Conservation (phyloP, 1,140 invertebrate species). For the Drosophila santomea region DNA sequence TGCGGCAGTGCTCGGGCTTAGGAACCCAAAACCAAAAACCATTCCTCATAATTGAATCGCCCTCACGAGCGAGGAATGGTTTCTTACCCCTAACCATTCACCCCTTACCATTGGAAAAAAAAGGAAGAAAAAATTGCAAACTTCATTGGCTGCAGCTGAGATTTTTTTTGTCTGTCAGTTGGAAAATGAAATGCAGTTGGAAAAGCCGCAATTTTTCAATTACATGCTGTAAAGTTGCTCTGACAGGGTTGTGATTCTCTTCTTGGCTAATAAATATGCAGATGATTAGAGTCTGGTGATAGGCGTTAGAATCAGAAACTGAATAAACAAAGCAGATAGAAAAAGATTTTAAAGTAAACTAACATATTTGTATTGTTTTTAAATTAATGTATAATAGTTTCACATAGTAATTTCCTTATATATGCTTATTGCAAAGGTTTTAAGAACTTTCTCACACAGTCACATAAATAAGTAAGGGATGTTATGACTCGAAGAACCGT, state of each 20-base stretch:
- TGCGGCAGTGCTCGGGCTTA: conserved; percentile 65
- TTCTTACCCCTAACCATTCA: conserved; percentile 17
- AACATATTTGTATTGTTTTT: no score
- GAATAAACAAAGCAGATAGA: neutral
- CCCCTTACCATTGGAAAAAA: conserved; percentile 4
- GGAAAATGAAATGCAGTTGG: conserved; percentile 58
- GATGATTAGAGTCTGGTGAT: neutral
- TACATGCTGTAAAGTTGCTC: conserved; percentile 33
- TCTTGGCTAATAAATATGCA: conserved; percentile 2
- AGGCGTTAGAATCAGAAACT: neutral
- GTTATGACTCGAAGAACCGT: conserved; percentile 24
- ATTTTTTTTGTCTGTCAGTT: conserved; percentile 40
- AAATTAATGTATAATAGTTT: no score
- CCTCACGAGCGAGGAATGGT: conserved; percentile 18
- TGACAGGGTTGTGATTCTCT: neutral
- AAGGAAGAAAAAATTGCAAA: conserved; percentile 31
- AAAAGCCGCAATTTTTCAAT: conserved; percentile 61
- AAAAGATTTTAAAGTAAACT: no score
- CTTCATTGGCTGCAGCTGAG: conserved; percentile 50
- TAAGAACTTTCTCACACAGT: neutral
- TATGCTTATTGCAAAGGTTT: no score
- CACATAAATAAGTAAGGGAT: conserved; percentile 5
- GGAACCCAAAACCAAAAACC: conserved; percentile 47
- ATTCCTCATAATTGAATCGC: conserved; percentile 53
- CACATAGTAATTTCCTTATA: no score